Base-by-base conservation (phyloP, 92 coral and sea anemone species). In the Actinostola sp. region DNA sequence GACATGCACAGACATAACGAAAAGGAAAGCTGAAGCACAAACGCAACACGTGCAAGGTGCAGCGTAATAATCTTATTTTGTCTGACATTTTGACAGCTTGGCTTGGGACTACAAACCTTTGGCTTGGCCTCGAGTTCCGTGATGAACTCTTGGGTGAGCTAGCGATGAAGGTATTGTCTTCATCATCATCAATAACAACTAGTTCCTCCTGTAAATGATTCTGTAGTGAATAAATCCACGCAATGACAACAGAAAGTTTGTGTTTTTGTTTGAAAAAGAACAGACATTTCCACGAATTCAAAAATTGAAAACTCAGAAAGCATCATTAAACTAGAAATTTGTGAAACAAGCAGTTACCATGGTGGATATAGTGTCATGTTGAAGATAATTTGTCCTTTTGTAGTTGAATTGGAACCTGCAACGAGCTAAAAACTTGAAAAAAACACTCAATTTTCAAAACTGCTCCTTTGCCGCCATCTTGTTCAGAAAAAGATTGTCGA, bases 391-490 rank as follows among this genome's bases (percentile, higher is more conserved):
- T 36, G 6, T 11, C 42, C 42, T 36, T 36, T 36, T 53, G 27
- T 48, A 48, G 25, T 5, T 4, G 28, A 53, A 16, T n/a, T 13
- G 17, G 2, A 20, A 2, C 3, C 59, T 53, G 7, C 13, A 1
- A 53, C 5, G 6, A 53, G 59, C 28, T 16, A n/a, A 53, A 53
- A 53, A 53, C 59, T 19, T 10, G 26, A 23, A 9, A 19, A 1
- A 4, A 2, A 15, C 59, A 53, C 20, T 7, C 11, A 53, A 53
- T 28, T 57, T 57, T 57, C 63, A 68, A 68, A 48, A 5, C 73
- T 48, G 29, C 73, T 1, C 46, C 1, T 25, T 66, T 66, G 72
- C 74, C 74, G 74, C 74, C 74, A 68, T 68, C 62, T 68, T 68
- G 74, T 10, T 33, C 20, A 45, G 29, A 33, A 4, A 13, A 1